Evolutionary conservation across 2,797 vertebrate genomes (phyloP), one percentile per base, ranked within the genome.

Genomic region (Apogon talboti): DNA sequence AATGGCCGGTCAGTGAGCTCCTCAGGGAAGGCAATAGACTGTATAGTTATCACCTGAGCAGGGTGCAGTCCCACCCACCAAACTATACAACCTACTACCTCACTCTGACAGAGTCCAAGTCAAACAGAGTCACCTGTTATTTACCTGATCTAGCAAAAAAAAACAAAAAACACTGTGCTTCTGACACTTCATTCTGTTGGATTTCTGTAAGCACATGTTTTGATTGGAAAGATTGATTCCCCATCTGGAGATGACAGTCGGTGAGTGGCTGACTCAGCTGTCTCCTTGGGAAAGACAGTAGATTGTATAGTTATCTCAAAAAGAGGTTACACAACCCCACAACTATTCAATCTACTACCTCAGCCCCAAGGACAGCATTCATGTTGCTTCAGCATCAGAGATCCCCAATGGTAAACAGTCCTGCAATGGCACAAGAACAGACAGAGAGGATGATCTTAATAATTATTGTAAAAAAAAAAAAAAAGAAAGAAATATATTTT

Each of bases 61-160:
- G 95, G 94, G 93, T 92, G 66, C 87, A 89, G 87, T 94, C 94
- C 95, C 95, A 95, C 93, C 94, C 94, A 95, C 94, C 93, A 96
- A 96, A 96, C 95, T 96, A 96, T 96, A 96, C 95, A 96, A 96
- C 95, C 95, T 96, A 96, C 95, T 96, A 96, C 95, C 95, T 96
- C 95, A 96, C 92, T 95, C 92, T 89, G 93, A 83, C 68, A 89
- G 81, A 88, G 81, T 85, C 89, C 86, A 69, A 68, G 71, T 71
- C 78, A 56, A 67, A 69, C 41, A 60, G 6, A 11, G 63, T 60
- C 52, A 45, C 55, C 58, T 47, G 51, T 19, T 30, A 2, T 69
- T 60, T 14, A 66, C 19, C 61, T 54, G 40, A 37, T 53, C 51
- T 19, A 38, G 37, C 24, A 35, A 52, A 19, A 35, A 51, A 24